These are phyloP conservation scores for Macrocentrus cingulum DNA, from an alignment of 1,140 invertebrate genomes.

Conservation along the genomic window DNA sequence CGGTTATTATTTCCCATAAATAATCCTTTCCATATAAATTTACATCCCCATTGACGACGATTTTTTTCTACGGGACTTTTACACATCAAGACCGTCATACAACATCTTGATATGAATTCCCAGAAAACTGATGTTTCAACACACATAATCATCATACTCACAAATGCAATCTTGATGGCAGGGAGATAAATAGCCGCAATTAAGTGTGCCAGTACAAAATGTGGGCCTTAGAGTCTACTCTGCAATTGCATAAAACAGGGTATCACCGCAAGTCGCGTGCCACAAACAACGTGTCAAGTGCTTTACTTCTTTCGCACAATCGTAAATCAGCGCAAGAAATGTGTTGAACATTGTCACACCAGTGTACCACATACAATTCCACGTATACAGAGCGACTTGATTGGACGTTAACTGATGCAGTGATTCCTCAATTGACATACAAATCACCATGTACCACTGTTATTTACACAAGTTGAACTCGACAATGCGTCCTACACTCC, in stretches of 20 bases:
- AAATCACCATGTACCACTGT: not conserved
- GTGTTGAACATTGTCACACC: too few relatives aligned
- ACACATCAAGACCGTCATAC: too few relatives aligned
- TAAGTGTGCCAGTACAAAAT: not conserved
- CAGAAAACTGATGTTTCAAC: too few relatives aligned
- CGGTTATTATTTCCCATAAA: too few relatives aligned
- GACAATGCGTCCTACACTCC: too few relatives aligned
- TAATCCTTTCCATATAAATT: too few relatives aligned
- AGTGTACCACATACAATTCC: not conserved
- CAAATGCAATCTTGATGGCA: too few relatives aligned
- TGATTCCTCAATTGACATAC: not conserved
- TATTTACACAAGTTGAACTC: not conserved
- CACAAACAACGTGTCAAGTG: not conserved
- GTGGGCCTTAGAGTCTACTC: not conserved
- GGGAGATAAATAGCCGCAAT: too few relatives aligned
- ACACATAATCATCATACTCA: too few relatives aligned
- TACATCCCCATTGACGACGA: too few relatives aligned
- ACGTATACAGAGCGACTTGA: not conserved
- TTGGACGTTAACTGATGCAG: not conserved
- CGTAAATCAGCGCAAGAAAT: slow-evolving; percentile 9
- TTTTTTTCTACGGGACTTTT: too few relatives aligned
- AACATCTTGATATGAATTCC: too few relatives aligned
- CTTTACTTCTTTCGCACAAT: not conserved
- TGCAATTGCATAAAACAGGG: slow-evolving; percentile 11
- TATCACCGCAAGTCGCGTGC: slow-evolving; percentile 6